Base-by-base conservation (phyloP, 1,140 invertebrate genomes). In the Halesus radiatus region DNA sequence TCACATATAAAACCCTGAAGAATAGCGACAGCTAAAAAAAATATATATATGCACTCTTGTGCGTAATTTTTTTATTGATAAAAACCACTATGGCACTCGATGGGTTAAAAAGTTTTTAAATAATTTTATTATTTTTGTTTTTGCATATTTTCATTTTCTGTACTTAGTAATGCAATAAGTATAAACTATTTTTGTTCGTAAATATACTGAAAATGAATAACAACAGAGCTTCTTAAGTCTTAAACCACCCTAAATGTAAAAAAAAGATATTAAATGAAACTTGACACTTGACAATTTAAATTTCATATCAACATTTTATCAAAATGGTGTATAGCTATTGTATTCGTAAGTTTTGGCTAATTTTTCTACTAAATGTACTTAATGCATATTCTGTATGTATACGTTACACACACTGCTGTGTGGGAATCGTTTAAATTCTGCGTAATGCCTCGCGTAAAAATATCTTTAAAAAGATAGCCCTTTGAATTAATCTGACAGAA, bases 301-400 rank as follows among this genome's bases (percentile, higher is more conserved):
- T 60, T 60, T 76, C 74, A 76, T 76, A 76, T 76, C 74, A 76
- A 76, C 50, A n/a, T 54, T 45, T 76, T 62, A 58, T 76, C 74
- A 58, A 37, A 20, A 73, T 13, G 50, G 20, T 16, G 70, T 53
- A 54, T 54, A 54, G 26, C 29, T 29, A n/a, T 74, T 52, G 15
- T 56, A 74, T 74, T 7, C 3, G 37, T 76, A 76, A 45, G 74
- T 62, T 62, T 60, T 37, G 74, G 74, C 54, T 76, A 76, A 32
- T 62, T 76, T n/a, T 76, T 76, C 50, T 74, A 74, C 72, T 72
- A 45, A 45, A 45, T 72, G 7, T 26, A 32, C 50, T 74, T 50
- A 74, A 54, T 7, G 50, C 45, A 58, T 74, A 50, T 50, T 72
- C 68, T 72, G 23, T 26, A 18, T 72, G 45, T 52, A 52, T 72